Conservation (phyloP, 2,113 vertebrate genomes). For the Ctenomys sociabilis region DNA sequence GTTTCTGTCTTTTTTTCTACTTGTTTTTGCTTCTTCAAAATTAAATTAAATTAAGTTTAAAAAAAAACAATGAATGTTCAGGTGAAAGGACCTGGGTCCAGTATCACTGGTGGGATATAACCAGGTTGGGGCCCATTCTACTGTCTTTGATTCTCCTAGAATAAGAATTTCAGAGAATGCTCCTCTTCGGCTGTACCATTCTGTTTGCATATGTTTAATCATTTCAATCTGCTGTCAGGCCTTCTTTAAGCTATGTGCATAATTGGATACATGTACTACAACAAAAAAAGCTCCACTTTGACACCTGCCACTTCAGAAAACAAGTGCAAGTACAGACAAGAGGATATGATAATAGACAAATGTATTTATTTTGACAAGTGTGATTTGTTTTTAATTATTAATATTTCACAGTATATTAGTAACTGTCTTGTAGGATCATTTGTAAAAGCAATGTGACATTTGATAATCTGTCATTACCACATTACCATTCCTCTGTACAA, state of each 20-base stretch:
- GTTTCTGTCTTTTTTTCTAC: no score
- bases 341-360: conserved; percentile 60
- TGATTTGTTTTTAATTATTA: conserved; percentile 79
- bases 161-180: not conserved
- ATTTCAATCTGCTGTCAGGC: conserved; percentile 58
- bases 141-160: conserved; percentile 17
- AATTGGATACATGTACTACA: conserved; percentile 67
- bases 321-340: conserved; percentile 56
- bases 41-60: no score
- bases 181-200: not conserved
- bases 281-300: conserved; percentile 70
- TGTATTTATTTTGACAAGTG: conserved; percentile 81
- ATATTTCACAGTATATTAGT: conserved; percentile 73
- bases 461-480: conserved; percentile 76
- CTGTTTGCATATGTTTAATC: conserved; percentile 28
- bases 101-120: not conserved
- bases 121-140: not conserved
- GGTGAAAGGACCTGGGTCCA: not conserved
- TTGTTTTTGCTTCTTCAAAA: no score
- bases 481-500: conserved; percentile 65
- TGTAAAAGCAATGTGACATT: conserved; percentile 59
- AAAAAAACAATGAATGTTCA: not conserved
- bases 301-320: conserved; percentile 73
- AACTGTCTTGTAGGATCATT: conserved; percentile 69
- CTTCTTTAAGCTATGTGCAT: conserved; percentile 51